These are phyloP conservation scores for Triplophysa siluroides DNA, from an alignment of 2,113 vertebrate species.

Conservation along the genomic window DNA sequence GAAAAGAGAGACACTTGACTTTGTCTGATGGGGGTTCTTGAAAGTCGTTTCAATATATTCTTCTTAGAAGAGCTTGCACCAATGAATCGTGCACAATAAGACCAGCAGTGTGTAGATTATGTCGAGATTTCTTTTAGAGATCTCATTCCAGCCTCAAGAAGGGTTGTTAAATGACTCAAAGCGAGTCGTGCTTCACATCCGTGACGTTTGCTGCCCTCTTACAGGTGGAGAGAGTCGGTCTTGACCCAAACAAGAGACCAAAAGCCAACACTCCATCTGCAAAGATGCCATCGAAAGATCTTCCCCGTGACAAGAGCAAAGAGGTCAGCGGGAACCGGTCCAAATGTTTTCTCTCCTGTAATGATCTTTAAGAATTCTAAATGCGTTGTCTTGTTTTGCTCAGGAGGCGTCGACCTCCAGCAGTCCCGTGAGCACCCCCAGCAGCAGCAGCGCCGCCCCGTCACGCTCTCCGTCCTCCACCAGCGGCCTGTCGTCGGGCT, in stretches of 20 bases:
- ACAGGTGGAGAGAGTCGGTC: conserved; percentile 84
- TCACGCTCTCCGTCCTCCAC: conserved; percentile 83
- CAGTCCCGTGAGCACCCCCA: conserved; percentile 81
- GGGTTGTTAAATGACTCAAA: not conserved
- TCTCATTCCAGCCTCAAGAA: too few species aligned
- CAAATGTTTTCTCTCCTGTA: not conserved
- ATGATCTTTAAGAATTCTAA: not conserved
- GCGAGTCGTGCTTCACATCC: not conserved
- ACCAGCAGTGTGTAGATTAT: too few species aligned
- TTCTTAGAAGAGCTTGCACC: too few species aligned
- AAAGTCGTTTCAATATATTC: too few species aligned
- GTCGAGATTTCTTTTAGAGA: too few species aligned
- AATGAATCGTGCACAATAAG: too few species aligned
- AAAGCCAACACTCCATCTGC: conserved; percentile 60
- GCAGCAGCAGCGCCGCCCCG: conserved; percentile 76
- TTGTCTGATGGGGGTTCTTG: too few species aligned
- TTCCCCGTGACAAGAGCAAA: conserved; percentile 62
- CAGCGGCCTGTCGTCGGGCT: conserved; percentile 83
- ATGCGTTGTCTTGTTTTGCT: not conserved
- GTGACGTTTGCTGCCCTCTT: not conserved
- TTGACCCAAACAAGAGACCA: conserved; percentile 75
- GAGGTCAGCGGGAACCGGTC: conserved; percentile 60
- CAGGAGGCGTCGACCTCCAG: conserved; percentile 75
- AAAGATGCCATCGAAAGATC: conserved; percentile 57
- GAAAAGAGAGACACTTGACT: too few species aligned